A percentile compares a stretch with the other conserved stretches of the same genome.
These are phyloP conservation scores for Panthera tigris DNA, from an alignment of 2,113 vertebrate genomes.

Conservation along the genomic window DNA sequence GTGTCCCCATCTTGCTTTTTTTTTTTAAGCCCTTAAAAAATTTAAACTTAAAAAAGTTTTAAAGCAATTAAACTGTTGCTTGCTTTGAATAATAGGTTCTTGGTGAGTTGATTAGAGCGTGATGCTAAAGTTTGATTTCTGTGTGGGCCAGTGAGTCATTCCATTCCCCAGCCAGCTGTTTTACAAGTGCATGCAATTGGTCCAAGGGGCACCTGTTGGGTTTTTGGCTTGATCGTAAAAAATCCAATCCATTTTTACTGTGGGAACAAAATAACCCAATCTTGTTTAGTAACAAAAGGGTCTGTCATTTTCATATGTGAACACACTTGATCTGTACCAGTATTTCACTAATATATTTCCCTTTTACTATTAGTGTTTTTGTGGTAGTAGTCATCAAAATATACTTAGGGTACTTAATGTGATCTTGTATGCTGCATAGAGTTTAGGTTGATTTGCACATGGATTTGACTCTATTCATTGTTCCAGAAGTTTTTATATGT, in stretches of 20 bases:
- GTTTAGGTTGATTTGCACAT: background rate
- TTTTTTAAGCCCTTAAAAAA: background rate
- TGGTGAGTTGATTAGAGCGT: conserved; percentile 21
- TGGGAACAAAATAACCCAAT: background rate
- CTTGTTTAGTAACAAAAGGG: background rate
- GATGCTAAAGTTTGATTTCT: conserved; percentile 5
- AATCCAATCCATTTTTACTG: background rate
- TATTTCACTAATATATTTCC: background rate
- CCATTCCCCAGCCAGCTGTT: conserved; percentile 36
- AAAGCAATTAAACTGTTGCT: conserved; percentile 6
- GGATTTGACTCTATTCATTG: background rate
- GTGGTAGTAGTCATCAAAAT: background rate
- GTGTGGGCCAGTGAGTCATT: background rate
- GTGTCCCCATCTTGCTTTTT: background rate
- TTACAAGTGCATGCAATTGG: conserved; percentile 46
- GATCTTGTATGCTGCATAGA: background rate
- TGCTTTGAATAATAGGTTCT: background rate
- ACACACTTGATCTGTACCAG: background rate
- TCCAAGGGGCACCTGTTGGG: conserved; percentile 23
- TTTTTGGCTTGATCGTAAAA: background rate
- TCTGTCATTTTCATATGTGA: conserved; percentile 28
- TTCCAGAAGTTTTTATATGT: background rate
- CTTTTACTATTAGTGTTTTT: conserved; percentile 16
- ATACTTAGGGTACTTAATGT: background rate
- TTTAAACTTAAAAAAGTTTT: too few relatives aligned